phyloP scores from a whole-genome alignment of 1,140 invertebrate genomes.

The Centruroides vittatus region DNA sequence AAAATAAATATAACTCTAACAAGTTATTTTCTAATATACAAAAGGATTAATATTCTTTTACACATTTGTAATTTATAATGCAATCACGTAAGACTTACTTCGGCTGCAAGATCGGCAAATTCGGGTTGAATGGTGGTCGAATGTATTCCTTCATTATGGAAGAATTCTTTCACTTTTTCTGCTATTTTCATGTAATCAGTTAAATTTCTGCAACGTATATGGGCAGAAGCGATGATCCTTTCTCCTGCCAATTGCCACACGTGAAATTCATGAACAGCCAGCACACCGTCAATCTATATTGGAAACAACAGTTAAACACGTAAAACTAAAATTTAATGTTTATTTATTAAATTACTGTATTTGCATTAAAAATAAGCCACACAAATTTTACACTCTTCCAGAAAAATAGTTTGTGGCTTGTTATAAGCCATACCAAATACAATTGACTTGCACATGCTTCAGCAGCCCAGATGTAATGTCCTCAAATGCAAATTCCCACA shows the following conservation, averaged over 20 bases:
- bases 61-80: neutral
- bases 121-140: conserved; percentile 44
- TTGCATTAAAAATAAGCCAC: no score
- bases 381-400: no score
- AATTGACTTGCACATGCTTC: no score
- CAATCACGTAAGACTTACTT: neutral
- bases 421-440: no score
- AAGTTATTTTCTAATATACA: neutral
- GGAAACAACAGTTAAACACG: no score
- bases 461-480: no score
- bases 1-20: neutral
- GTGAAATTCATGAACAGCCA: conserved; percentile 43
- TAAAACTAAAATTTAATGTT: no score
- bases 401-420: no score
- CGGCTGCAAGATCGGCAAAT: conserved; percentile 25
- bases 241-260: conserved; percentile 42
- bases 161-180: conserved; percentile 77
- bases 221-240: conserved; percentile 40
- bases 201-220: conserved; percentile 37
- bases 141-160: conserved; percentile 42
- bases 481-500: no score
- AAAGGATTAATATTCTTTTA: neutral
- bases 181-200: conserved; percentile 38
- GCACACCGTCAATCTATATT: conserved; percentile 35
- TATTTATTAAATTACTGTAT: no score